Base-by-base conservation (phyloP, 1,140 invertebrate genomes). In the Archivesica marissinica region DNA sequence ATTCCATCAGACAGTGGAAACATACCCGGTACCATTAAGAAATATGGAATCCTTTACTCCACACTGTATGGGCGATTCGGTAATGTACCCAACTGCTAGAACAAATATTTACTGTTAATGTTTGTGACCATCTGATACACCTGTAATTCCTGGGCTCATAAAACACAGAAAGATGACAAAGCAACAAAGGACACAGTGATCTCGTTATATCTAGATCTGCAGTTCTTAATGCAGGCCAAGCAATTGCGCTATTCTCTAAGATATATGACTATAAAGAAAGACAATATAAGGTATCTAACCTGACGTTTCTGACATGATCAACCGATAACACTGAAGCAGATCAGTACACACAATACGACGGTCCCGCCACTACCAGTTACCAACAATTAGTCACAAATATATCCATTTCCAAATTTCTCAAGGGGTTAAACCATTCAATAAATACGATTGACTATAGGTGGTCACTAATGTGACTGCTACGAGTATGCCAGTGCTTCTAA, bases 351-450 rank as follows among this genome's bases (percentile, higher is more conserved):
- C 59, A 64, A 64, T 64, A 64, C 30, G 15, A 11, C n/a, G 11
- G 56, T 59, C 56, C 56, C 28, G 28, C n/a, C 56, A 59, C 9
- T 59, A 59, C 54, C 35, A 28, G 66, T 70, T 44, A 39, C 66
- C n/a, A 39, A 44, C 66, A 44, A 70, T 70, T 70, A 70, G 23
- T n/a, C 25, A 41, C 38, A 17, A 44, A 47, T 41, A 39, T 41
- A 41, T 41, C 38, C 66, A 70, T 41, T 70, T 44, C 30, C 38
- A 41, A 30, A 70, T 70, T 70, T 44, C 35, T 70, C 39, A 39
- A 13, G n/a, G 44, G 41, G 68, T 72, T 44, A 72, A 28, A 47
- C 15, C 59, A 20, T 15, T 64, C 59, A 2, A 23, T 20, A 44
- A 68, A 47, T 11, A 11, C 23, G 6, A 68, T 23, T 9, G 17